These are phyloP conservation scores for Micromussa lordhowensis DNA, from an alignment of 92 coral and sea anemone genomes.

Conservation along the genomic window DNA sequence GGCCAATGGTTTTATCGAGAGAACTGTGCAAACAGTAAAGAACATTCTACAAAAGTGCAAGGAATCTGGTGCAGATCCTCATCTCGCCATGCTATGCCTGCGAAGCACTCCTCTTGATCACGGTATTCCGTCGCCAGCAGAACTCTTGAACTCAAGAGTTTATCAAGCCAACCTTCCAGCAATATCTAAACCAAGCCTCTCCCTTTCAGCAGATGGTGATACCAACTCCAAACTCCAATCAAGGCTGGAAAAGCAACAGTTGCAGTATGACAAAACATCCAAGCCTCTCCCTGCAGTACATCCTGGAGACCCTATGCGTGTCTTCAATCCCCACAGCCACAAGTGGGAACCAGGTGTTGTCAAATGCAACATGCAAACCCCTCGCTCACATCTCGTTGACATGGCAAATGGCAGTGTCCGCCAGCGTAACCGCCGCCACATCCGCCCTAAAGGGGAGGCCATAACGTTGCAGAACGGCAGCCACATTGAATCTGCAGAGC, in stretches of 20 bases:
- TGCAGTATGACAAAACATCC: conserved; percentile 38
- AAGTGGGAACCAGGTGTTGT: conserved; percentile 10
- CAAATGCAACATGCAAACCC: not conserved
- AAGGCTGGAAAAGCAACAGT: conserved; percentile 61
- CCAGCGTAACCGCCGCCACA: conserved; percentile 3
- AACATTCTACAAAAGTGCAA: too few relatives aligned
- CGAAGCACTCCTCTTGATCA: conserved; percentile 73
- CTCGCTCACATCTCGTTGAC: not conserved
- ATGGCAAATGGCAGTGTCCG: conserved; percentile 14
- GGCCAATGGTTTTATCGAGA: conserved; percentile 71
- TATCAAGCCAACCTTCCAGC: conserved; percentile 79
- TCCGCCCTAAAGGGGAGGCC: conserved; percentile 11
- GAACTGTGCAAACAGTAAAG: conserved; percentile 58
- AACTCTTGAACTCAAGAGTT: conserved; percentile 63
- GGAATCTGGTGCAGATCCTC: too few relatives aligned
- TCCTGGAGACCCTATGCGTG: conserved; percentile 42
- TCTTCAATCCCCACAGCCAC: conserved; percentile 10
- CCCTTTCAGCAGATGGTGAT: conserved; percentile 15
- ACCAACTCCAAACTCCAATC: too few relatives aligned
- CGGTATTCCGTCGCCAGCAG: conserved; percentile 70
- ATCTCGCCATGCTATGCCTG: conserved; percentile 47
- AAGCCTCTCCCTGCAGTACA: conserved; percentile 44
- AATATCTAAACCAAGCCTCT: conserved; percentile 44
- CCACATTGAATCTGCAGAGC: not conserved
- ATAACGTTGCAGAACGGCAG: conserved; percentile 4